These are phyloP conservation scores for Xiphophorus birchmanni DNA, from an alignment of 2,797 vertebrate species.

Conservation along the genomic window DNA sequence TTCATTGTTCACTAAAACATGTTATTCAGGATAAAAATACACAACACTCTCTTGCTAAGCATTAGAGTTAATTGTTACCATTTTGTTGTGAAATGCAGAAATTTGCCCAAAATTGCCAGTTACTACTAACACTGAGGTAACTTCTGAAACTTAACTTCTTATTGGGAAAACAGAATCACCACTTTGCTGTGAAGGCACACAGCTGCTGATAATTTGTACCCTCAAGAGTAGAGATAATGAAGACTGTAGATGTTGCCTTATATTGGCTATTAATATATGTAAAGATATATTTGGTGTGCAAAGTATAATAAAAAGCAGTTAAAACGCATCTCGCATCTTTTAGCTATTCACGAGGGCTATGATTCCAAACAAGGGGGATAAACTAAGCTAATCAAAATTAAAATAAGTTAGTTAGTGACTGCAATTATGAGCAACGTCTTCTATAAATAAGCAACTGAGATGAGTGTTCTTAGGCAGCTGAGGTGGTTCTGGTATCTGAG, in stretches of 20 bases:
- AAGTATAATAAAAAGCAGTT: no score
- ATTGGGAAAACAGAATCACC: neutral
- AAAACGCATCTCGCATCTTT: neutral
- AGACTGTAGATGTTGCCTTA: neutral
- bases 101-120: neutral
- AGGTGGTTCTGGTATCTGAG: neutral
- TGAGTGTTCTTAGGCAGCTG: neutral
- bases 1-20: conserved; percentile 4
- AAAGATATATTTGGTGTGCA: neutral
- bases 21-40: neutral
- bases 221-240: neutral
- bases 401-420: neutral
- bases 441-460: neutral
- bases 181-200: neutral
- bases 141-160: neutral
- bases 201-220: neutral
- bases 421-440: neutral
- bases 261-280: neutral
- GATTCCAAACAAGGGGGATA: neutral
- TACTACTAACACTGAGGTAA: neutral
- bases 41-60: neutral
- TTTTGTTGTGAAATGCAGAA: neutral
- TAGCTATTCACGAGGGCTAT: neutral
- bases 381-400: neutral
- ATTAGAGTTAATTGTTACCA: conserved; percentile 5